Evolutionary conservation across 1,140 invertebrate species (phyloP).

Genomic region (Phortica variegata): DNA sequence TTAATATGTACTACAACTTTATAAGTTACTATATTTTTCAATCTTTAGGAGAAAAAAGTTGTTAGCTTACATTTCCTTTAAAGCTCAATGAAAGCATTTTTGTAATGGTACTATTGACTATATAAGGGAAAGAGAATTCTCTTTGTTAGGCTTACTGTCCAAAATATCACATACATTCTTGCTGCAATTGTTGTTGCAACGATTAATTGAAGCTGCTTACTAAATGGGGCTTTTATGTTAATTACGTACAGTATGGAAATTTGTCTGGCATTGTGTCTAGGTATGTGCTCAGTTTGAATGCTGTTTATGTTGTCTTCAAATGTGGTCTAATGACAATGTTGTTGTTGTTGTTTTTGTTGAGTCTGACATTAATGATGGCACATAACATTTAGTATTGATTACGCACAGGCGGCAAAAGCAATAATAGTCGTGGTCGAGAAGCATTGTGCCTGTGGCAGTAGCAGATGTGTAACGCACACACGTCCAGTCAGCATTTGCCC

Average conservation of each 20-base stretch:
- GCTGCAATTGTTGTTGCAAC: constrained; percentile 4
- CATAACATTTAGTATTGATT: constrained; percentile 44
- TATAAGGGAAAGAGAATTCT: constrained; percentile 25
- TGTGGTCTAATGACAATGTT: not conserved
- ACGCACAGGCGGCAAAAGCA: not conserved
- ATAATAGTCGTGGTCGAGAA: too few species aligned
- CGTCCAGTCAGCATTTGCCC: constrained; percentile 11
- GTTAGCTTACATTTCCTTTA: not conserved
- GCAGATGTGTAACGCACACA: constrained; percentile 10
- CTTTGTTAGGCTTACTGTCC: too few species aligned
- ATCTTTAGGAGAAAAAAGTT: constrained; percentile 9
- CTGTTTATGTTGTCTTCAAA: constrained; percentile 13
- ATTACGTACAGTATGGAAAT: constrained; percentile 43
- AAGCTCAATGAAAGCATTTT: not conserved
- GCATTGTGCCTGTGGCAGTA: not conserved
- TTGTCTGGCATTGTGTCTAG: constrained; percentile 31
- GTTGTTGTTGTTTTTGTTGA: not conserved
- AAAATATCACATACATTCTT: too few species aligned
- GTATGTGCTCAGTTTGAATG: constrained; percentile 15
- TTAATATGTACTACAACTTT: too few species aligned
- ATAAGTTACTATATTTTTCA: too few species aligned
- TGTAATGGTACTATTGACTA: not conserved
- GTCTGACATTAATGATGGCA: constrained; percentile 25
- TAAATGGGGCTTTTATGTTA: constrained; percentile 12
- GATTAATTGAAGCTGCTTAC: not conserved